These are phyloP conservation scores for Apantesis nais DNA, from an alignment of 2,888 invertebrate species.

Conservation along the genomic window DNA sequence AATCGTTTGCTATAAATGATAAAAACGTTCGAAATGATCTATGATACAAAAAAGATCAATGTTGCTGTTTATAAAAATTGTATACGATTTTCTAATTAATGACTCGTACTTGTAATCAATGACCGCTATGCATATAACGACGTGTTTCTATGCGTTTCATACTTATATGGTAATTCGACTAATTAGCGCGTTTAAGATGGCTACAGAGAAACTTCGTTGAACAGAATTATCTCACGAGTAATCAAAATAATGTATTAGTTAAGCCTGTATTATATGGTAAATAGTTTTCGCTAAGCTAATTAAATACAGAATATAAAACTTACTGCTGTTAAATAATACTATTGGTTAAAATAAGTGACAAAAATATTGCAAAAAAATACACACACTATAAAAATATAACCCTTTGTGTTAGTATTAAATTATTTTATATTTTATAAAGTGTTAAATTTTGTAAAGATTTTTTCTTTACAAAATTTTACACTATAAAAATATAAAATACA, in stretches of 20 bases:
- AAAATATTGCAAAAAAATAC: too few species aligned
- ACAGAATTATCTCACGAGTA: not conserved
- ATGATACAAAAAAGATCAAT: conserved; percentile 4
- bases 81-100: conserved; percentile 11
- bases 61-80: conserved; percentile 11
- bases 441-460: too few species aligned
- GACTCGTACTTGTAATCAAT: conserved; percentile 4
- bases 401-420: too few species aligned
- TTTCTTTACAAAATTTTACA: too few species aligned
- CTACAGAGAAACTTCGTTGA: conserved; percentile 7
- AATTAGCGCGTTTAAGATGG: conserved; percentile 10
- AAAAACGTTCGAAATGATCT: not conserved
- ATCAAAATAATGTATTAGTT: not conserved
- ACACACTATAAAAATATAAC: too few species aligned
- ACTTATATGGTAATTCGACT: conserved; percentile 6
- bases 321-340: not conserved
- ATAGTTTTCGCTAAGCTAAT: not conserved
- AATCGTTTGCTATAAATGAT: not conserved
- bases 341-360: not conserved
- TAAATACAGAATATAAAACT: not conserved
- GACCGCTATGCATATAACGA: not conserved
- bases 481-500: too few species aligned
- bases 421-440: too few species aligned
- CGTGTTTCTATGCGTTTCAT: conserved; percentile 9
- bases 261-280: not conserved